Evolutionary conservation across 1,140 invertebrate genomes (phyloP).

Genomic region (Calephelis nemesis): DNA sequence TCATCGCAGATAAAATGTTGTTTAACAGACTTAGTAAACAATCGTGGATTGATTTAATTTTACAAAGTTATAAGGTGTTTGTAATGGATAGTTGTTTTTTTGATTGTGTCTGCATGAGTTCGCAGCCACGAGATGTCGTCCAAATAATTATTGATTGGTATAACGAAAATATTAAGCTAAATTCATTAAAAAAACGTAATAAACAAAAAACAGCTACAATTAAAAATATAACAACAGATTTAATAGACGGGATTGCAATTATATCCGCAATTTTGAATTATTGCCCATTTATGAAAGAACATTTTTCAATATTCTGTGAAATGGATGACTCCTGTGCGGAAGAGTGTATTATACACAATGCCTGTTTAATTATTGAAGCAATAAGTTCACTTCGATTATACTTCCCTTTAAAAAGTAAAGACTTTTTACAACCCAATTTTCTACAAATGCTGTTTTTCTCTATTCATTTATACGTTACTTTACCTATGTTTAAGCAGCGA

Average conservation of each 20-base stretch:
- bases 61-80: slow-evolving; percentile 72
- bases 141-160: slow-evolving; percentile 59
- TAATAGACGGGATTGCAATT: slow-evolving; percentile 59
- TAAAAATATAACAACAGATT: slow-evolving; percentile 58
- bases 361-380: slow-evolving; percentile 66
- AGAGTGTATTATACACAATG: slow-evolving; percentile 57
- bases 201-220: slow-evolving; percentile 50
- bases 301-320: slow-evolving; percentile 54
- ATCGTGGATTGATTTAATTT: slow-evolving; percentile 69
- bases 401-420: slow-evolving; percentile 61
- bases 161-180: slow-evolving; percentile 56
- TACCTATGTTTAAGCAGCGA: slow-evolving; percentile 65
- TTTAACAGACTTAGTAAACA: slow-evolving; percentile 69
- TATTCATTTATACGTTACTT: slow-evolving; percentile 57
- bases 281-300: slow-evolving; percentile 58
- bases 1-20: slow-evolving; percentile 45
- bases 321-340: slow-evolving; percentile 36
- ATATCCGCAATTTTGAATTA: slow-evolving; percentile 53
- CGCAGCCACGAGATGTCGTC: slow-evolving; percentile 51
- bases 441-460: slow-evolving; percentile 71
- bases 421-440: slow-evolving; percentile 63
- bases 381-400: slow-evolving; percentile 53
- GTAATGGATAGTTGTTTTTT: slow-evolving; percentile 70
- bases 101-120: slow-evolving; percentile 60
- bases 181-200: slow-evolving; percentile 41